Evolutionary conservation across 2,888 invertebrate genomes (phyloP), one percentile per base, ranked within the genome.

Genomic region (Calliphora vomitoria): DNA sequence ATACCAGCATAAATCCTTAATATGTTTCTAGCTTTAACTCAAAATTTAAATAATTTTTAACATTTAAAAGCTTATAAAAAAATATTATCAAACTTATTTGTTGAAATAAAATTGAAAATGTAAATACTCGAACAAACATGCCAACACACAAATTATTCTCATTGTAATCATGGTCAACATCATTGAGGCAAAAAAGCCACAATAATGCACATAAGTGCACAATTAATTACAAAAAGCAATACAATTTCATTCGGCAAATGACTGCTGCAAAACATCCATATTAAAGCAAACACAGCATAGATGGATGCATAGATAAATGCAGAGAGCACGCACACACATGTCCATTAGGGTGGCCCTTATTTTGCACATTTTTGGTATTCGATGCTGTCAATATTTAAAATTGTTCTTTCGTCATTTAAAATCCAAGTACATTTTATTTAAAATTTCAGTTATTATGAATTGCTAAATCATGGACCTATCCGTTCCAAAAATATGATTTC

Each of bases 161-260:
- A 69, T 53, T 76, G 69, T 83, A 53, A 74, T 66, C 68, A 68
- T 82, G 72, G 44, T 78, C 86, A 72, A 68, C 68, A 68, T 50
- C 53, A 64, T 44, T 82, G 76, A 72, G 44, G 71, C 78, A 72
- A 71, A 41, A 62, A 78, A 74, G 5, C 71, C 76, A 66, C 86
- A 86, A 64, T 62, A 75, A 81, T 66, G 71, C 75, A 75, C 83
- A 76, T 47, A 82, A 82, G 66, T 82, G 78, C 68, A 82, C 72
- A 86, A 82, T 82, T 86, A 78, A 82, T 82, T 82, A 78, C 50
- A 35, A 78, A 86, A 79, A 41, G 25, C 55, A 64, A 71, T 64
- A 47, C 60, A 71, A 78, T 64, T 55, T 72, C 55, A 55, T 76
- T 71, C 64, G 41, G 25, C 41, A 78, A 66, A 55, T 69, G 76